Percentiles rank a stretch among this genome's conserved stretches.
phyloP scores from a whole-genome alignment of 2,113 vertebrate genomes.

The Ivindomyrus marchei region DNA sequence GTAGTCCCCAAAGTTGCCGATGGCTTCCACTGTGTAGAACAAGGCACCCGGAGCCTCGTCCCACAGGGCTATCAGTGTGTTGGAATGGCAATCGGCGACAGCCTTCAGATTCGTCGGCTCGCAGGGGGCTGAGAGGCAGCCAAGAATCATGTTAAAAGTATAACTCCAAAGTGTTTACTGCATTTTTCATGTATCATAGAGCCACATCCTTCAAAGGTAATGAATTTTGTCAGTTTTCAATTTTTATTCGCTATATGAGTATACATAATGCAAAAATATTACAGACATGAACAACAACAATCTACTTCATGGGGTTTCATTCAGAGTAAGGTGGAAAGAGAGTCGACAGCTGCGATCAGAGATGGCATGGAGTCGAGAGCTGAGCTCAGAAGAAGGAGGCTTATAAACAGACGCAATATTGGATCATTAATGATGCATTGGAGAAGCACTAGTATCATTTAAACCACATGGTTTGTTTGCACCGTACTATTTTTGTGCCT shows the following conservation, averaged over 20 bases:
- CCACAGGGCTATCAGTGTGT: constrained; percentile 52
- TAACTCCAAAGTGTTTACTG: background rate
- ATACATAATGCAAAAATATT: background rate
- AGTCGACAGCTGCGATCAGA: background rate
- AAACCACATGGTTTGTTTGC: background rate
- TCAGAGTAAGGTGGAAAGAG: background rate
- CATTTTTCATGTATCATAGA: background rate
- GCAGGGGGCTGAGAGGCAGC: constrained; percentile 58
- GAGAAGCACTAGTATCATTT: background rate
- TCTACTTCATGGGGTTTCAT: background rate
- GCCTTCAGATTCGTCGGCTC: constrained; percentile 51
- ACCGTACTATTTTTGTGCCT: background rate
- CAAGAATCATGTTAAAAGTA: background rate
- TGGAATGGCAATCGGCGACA: constrained; percentile 34
- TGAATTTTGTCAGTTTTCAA: background rate
- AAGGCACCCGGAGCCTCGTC: constrained; percentile 50
- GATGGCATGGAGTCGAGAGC: background rate
- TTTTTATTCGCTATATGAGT: background rate
- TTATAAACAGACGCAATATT: background rate
- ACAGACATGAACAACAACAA: background rate
- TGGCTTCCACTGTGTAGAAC: constrained; percentile 49
- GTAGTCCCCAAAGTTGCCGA: constrained; percentile 46
- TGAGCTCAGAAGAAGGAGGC: background rate
- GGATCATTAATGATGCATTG: background rate
- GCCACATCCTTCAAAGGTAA: background rate